Evolutionary conservation across 2,888 invertebrate genomes (phyloP), one percentile per base, ranked within the genome.

Genomic region (Acronicta alni): DNA sequence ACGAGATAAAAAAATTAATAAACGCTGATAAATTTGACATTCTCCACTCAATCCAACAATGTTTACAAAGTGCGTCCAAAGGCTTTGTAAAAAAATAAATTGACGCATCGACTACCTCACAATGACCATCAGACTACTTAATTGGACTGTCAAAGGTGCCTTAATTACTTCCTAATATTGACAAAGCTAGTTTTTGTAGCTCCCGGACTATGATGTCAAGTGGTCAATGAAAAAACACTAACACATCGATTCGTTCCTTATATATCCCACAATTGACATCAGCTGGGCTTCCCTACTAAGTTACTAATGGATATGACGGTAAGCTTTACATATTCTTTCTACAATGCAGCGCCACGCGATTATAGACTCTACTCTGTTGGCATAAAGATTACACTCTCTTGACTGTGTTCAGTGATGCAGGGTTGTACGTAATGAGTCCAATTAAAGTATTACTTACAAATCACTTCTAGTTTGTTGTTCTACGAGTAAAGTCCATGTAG

Each of bases 131-230:
- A 77, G 73, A 72, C 68, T 80, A 80, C 80, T 84, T 89, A 87
- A 92, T 90, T 88, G 86, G 79, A 82, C 83, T 89, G 87, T 86
- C 89, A 89, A 85, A 85, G 82, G 82, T 68, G 67, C 66, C 68
- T 84, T 92, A 90, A 93, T 92, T 92, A 91, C 92, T 93, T 93
- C 92, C 92, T 92, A 92, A 89, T 90, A 88, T 88, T 86, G 87
- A 90, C 88, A 89, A 89, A 88, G 84, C 82, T 37, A 60, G 76
- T 90, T 91, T 90, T 90, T 89, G 76, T 81, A 14, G 37, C 46
- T 83, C 83, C 80, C 74, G 76, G 78, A 82, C 79, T 67, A 84
- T 87, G 86, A 81, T 78, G 78, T 77, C 66, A 67, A 58, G 55
- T 62, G 60, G 45, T 49, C 17, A 52, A 59, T 64, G 73, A 84